Conservation (phyloP, 2,113 vertebrate species). For the Zapornia atra region DNA sequence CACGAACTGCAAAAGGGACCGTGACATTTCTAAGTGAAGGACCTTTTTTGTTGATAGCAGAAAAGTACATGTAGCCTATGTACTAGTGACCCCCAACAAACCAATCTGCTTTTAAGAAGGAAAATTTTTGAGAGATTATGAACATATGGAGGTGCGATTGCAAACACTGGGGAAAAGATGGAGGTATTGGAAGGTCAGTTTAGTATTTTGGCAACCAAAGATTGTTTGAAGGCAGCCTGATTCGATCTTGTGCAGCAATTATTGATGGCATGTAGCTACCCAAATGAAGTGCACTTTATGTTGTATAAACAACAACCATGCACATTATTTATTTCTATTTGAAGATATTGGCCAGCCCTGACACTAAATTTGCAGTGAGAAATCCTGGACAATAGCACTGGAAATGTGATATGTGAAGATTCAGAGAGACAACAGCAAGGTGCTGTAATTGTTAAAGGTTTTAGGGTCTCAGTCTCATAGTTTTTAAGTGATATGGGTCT, state of each 20-base stretch:
- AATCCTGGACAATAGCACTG: neutral
- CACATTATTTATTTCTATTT: neutral
- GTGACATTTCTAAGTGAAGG: neutral
- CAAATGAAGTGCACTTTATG: neutral
- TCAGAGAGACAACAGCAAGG: neutral
- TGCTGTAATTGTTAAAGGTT: neutral
- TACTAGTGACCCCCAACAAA: neutral
- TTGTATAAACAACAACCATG: neutral
- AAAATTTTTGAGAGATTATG: neutral
- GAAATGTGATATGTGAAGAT: neutral
- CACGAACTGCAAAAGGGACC: neutral
- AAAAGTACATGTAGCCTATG: neutral
- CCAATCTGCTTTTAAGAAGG: neutral
- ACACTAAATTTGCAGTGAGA: neutral
- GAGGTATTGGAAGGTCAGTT: neutral
- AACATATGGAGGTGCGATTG: neutral
- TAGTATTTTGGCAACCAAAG: neutral
- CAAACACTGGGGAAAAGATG: neutral
- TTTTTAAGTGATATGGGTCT: neutral
- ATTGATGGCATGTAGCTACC: neutral
- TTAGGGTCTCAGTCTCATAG: neutral
- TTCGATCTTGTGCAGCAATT: neutral
- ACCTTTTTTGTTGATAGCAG: neutral
- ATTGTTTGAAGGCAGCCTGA: neutral
- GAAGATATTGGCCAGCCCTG: neutral